A percentile compares a stretch with the other conserved stretches of the same genome.
These are phyloP conservation scores for Semaprochilodus insignis DNA, from an alignment of 2,797 vertebrate genomes.

Conservation along the genomic window DNA sequence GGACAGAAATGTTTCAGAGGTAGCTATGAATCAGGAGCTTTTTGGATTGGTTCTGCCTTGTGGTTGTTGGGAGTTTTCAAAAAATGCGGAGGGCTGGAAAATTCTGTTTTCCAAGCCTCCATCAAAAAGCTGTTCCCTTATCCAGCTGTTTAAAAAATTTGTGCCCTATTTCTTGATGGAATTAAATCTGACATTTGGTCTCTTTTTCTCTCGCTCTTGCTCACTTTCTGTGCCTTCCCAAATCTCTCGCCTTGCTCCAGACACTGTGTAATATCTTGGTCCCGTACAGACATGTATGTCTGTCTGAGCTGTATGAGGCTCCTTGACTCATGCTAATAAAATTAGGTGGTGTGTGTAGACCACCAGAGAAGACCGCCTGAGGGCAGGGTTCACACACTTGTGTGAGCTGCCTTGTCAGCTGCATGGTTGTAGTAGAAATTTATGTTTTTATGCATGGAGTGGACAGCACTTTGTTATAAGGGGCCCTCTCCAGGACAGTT, in stretches of 20 bases:
- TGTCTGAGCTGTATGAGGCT: conserved; percentile 53
- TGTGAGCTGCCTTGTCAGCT: conserved; percentile 62
- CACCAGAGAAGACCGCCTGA: conserved; percentile 72
- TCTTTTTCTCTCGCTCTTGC: conserved; percentile 37
- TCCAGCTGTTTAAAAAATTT: conserved; percentile 31
- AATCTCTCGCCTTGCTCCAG: neutral
- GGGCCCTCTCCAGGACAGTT: conserved; percentile 34
- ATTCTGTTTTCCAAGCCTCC: conserved; percentile 9
- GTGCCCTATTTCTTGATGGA: conserved; percentile 20
- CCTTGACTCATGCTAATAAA: conserved; percentile 69
- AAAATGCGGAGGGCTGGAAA: neutral
- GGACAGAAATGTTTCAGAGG: neutral
- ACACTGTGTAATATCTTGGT: conserved; percentile 21
- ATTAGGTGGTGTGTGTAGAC: conserved; percentile 67
- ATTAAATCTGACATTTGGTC: conserved; percentile 35
- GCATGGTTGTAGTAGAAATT: conserved; percentile 57
- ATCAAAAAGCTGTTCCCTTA: neutral
- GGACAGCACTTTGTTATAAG: conserved; percentile 14
- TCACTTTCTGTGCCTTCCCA: neutral
- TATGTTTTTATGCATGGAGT: conserved; percentile 44
- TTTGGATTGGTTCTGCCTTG: neutral
- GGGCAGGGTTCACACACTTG: conserved; percentile 65
- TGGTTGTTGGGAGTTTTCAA: conserved; percentile 13
- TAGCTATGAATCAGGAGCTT: neutral
- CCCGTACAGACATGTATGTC: neutral